These are phyloP conservation scores for Xyliphius kryptos DNA, from an alignment of 2,113 vertebrate species.

Conservation along the genomic window DNA sequence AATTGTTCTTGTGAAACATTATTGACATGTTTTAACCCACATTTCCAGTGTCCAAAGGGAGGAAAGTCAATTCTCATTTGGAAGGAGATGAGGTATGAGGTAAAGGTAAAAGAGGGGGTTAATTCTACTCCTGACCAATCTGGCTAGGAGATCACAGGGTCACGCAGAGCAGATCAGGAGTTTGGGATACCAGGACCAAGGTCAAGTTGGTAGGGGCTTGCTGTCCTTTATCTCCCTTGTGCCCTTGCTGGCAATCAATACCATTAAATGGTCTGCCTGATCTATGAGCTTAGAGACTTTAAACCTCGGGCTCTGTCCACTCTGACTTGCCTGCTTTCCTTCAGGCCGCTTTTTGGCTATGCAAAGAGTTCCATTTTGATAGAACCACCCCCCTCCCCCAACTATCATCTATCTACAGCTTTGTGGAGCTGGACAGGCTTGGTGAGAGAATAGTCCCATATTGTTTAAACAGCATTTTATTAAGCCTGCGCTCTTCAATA, in stretches of 20 bases:
- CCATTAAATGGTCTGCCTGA: conserved; percentile 71
- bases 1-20: conserved; percentile 93
- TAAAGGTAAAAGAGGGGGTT: not conserved
- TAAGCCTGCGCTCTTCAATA: conserved; percentile 68
- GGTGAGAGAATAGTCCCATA: conserved; percentile 60
- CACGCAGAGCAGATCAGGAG: conserved; percentile 49
- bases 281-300: conserved; percentile 52
- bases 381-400: not conserved
- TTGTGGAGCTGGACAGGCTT: conserved; percentile 48
- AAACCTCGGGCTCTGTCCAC: conserved; percentile 10
- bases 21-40: conserved; percentile 95
- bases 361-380: conserved; percentile 30
- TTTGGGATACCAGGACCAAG: conserved; percentile 65
- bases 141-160: conserved; percentile 57
- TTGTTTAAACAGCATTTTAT: conserved; percentile 73
- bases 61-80: conserved; percentile 50
- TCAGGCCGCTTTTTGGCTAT: conserved; percentile 4
- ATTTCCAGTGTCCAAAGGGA: conserved; percentile 68
- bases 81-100: conserved; percentile 23
- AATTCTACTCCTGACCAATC: conserved; percentile 59
- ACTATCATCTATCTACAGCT: not conserved
- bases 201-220: conserved; percentile 83
- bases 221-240: conserved; percentile 74
- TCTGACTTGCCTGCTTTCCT: conserved; percentile 7
- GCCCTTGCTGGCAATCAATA: conserved; percentile 85